Percentiles rank a stretch among this genome's conserved stretches.
phyloP scores from a whole-genome alignment of 2,113 vertebrate genomes.

The Piprites chloris region DNA sequence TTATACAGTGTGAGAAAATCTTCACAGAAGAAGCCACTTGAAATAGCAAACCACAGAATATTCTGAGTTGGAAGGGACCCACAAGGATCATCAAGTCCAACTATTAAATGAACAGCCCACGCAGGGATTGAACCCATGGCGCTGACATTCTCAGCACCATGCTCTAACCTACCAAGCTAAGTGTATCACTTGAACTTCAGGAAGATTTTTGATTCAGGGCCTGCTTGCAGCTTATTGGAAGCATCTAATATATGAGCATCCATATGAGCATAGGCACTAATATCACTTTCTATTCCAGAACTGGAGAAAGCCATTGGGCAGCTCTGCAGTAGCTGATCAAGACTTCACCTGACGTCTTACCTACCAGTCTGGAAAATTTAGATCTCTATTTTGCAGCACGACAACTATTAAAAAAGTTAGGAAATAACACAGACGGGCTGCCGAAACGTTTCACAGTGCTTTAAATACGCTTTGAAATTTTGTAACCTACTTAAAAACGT shows the following conservation, averaged over 20 bases:
- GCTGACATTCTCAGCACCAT: background rate
- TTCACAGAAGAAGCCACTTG: background rate
- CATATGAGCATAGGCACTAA: background rate
- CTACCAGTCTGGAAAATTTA: background rate
- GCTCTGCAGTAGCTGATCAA: background rate
- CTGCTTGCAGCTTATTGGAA: background rate
- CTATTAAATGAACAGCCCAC: background rate
- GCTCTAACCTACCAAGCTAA: background rate
- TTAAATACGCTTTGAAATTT: background rate
- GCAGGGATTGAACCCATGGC: background rate
- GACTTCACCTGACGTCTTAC: background rate
- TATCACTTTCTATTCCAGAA: background rate
- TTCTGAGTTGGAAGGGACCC: background rate
- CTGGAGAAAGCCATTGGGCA: background rate
- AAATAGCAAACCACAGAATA: background rate
- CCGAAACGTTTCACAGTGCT: background rate
- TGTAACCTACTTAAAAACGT: background rate
- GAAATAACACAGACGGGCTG: background rate
- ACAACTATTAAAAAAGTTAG: accelerated
- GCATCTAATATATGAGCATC: too few relatives aligned
- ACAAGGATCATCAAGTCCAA: background rate
- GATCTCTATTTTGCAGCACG: background rate
- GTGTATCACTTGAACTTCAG: background rate
- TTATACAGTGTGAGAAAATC: background rate
- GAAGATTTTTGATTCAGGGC: background rate